Conservation (phyloP, 2,888 invertebrate genomes). For the Dendrolimus pini region DNA sequence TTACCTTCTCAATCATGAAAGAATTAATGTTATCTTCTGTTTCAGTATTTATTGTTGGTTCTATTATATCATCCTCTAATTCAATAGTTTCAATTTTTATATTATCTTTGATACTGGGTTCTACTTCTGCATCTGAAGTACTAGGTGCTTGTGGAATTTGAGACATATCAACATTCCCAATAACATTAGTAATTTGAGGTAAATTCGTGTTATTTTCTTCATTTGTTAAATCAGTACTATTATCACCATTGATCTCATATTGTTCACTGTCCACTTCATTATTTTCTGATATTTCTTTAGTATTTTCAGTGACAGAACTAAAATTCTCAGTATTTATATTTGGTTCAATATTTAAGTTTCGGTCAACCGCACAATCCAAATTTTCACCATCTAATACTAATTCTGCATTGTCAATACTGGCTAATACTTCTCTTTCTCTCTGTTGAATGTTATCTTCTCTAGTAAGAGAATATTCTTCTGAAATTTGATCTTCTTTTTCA, state of each 20-base stretch:
- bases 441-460: neutral
- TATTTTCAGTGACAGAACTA: too few species aligned
- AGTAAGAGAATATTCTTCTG: conserved; percentile 1
- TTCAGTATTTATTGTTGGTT: conserved; percentile 2
- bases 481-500: conserved; percentile 16
- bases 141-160: conserved; percentile 7
- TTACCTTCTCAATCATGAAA: too few species aligned
- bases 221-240: neutral
- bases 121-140: conserved; percentile 1
- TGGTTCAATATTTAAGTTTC: neutral
- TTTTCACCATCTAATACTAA: neutral
- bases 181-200: conserved; percentile 27
- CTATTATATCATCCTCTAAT: conserved; percentile 6
- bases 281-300: too few species aligned
- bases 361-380: neutral
- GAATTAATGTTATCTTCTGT: conserved; percentile 2
- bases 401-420: neutral
- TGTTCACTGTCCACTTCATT: too few species aligned
- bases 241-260: neutral
- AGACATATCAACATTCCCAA: conserved; percentile 21
- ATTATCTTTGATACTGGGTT: neutral
- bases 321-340: neutral
- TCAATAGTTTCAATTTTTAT: conserved; percentile 6
- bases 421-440: neutral
- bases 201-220: conserved; percentile 4